Base-by-base conservation (phyloP, 2,797 vertebrate genomes). In the Parauchenoglanis ngamensis region DNA sequence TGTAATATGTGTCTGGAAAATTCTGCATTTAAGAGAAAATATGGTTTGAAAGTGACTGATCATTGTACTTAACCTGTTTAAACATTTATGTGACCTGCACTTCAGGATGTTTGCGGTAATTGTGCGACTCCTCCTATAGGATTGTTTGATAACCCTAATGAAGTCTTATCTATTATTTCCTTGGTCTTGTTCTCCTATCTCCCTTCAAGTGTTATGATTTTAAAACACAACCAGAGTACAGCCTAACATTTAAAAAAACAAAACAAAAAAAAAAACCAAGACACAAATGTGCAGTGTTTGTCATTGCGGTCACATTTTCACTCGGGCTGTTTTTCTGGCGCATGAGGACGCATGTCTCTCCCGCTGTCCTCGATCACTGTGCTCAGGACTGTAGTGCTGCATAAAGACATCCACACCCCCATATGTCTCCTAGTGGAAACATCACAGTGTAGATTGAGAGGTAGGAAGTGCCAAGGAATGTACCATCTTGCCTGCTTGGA, bases 391-490 rank as follows among this genome's bases (percentile, higher is more conserved):
- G 75, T 89, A 89, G 86, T 89, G 85, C 75, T 87, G 89, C 89
- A 87, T 90, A 67, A 90, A 90, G 86, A 90, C 85, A 88, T 91
- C 77, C 87, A 89, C 89, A 85, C 83, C 88, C 81, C 82, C 83
- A 82, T 88, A 83, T 89, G 87, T 89, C 84, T 89, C 40, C 87
- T 86, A 87, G 87, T 90, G 86, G 85, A 88, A 88, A 85, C 84
- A 91, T 89, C 88, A 87, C 70, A 83, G 65, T 89, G 86, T 87
- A 86, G 84, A 76, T 87, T 84, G 79, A 72, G 87, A 84, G 68
- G 88, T 89, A 79, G 87, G 83, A 88, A 88, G 84, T 31, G 77
- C 65, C 88, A 91, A 84, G 86, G 89, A 90, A 87, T 77, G 59
- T 88, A 90, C 90, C 90, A 90, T 89, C 77, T 90, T 78, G 49